Evolutionary conservation across 2,113 vertebrate genomes (phyloP), one percentile per base, ranked within the genome.

Genomic region (Cairina moschata): DNA sequence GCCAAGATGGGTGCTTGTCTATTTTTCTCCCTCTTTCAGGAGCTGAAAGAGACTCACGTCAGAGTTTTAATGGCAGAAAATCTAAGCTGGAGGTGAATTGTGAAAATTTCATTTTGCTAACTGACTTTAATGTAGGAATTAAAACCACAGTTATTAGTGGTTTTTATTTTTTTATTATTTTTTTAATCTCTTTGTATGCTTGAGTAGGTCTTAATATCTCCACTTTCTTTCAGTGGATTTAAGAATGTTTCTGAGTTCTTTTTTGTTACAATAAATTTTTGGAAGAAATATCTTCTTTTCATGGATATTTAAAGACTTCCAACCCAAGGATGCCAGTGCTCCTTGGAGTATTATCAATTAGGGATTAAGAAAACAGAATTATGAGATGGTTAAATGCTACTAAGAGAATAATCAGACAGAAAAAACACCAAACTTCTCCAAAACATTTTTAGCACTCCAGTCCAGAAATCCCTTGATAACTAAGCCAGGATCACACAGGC

Each of bases 381-480:
- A 78, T 28, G 78, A 29, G 56, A 44, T 65, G 55, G 63, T 68
- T 82, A 92, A 94, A 91, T 58, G 63, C 14, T 82, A n/a, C 25
- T 81, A 91, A 72, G 28, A 72, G 54, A 90, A 81, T 52, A 88
- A 88, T 80, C 68, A 77, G 48, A 54, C 25, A 83, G 79, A 95
- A 94, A 40, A 85, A 95, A 86, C 62, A 92, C 17, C 34, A 83
- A 93, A 54, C 26, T 92, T 48, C 26, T 73, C 60, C 69, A 90
- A 65, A 79, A 17, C 58, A 72, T 75, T 65, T 54, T 84, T 62
- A 54, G 77, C 46, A 36, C 29, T 69, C 20, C 8, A 40, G 9
- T 3, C 86, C 8, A 91, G 46, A 74, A 90, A 83, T 38, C 10
- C 14, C 63, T 91, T 93, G 86, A 65, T 69, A 84, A 36, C 22